Percentiles rank a stretch among this genome's conserved stretches.
Conservation (phyloP, 2,888 invertebrate genomes). For the Epinotia demarniana region DNA sequence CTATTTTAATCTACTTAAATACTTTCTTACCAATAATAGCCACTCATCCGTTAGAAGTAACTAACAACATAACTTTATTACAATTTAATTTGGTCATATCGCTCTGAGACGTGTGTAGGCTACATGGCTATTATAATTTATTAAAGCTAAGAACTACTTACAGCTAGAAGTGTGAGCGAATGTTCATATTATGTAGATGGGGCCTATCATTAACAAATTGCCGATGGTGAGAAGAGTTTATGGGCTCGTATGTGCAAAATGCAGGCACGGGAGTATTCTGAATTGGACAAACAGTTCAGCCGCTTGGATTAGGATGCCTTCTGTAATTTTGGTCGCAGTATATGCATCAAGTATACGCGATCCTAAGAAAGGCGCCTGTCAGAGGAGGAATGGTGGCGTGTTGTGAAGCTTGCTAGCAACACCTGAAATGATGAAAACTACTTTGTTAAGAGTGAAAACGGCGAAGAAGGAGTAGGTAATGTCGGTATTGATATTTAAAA, state of each 20-base stretch:
- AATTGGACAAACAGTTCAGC: background rate
- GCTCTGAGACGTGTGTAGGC: slow-evolving; percentile 18
- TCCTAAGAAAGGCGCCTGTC: too few species aligned
- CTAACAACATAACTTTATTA: slow-evolving; percentile 9
- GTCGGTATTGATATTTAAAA: too few species aligned
- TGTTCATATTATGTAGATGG: slow-evolving; percentile 67
- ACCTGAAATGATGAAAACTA: too few species aligned
- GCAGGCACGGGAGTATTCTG: slow-evolving; percentile 52
- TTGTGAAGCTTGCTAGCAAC: too few species aligned
- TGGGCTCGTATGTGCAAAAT: slow-evolving; percentile 49
- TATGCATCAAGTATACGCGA: too few species aligned
- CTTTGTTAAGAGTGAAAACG: too few species aligned
- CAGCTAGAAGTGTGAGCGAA: slow-evolving; percentile 56
- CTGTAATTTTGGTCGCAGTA: too few species aligned
- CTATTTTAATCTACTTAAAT: too few species aligned
- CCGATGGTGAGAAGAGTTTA: slow-evolving; percentile 63
- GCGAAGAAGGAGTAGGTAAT: too few species aligned
- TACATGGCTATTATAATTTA: slow-evolving; percentile 26
- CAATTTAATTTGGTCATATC: slow-evolving; percentile 28
- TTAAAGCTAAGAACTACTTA: slow-evolving; percentile 39
- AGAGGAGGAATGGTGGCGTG: too few species aligned
- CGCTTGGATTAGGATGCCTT: background rate
- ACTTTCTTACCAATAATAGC: too few species aligned
- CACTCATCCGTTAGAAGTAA: too few species aligned
- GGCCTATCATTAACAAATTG: slow-evolving; percentile 78